phyloP scores from a whole-genome alignment of 1,140 invertebrate species.

The Platyura marginata region DNA sequence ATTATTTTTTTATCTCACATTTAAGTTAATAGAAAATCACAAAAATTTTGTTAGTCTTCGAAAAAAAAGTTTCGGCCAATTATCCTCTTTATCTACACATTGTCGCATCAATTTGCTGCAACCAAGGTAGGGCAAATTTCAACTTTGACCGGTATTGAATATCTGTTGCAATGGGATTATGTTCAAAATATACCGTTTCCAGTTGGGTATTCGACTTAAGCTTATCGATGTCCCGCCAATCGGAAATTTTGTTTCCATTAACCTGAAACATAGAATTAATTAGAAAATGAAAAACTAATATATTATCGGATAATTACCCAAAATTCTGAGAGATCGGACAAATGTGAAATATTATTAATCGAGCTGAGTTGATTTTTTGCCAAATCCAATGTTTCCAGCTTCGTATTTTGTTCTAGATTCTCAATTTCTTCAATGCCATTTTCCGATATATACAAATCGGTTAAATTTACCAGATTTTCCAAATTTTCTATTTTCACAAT shows the following conservation, averaged over 20 bases:
- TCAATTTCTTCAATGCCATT: conserved; percentile 74
- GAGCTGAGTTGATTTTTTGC: conserved; percentile 71
- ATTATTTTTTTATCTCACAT: neutral
- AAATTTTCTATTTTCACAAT: conserved; percentile 78
- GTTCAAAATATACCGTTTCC: conserved; percentile 81
- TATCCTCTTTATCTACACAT: conserved; percentile 41
- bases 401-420: conserved; percentile 45
- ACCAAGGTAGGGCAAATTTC: conserved; percentile 66
- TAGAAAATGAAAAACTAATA: neutral
- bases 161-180: conserved; percentile 76
- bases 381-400: conserved; percentile 74
- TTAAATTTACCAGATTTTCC: conserved; percentile 48
- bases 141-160: conserved; percentile 81
- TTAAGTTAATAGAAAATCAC: neutral
- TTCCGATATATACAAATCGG: conserved; percentile 85
- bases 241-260: conserved; percentile 77
- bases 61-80: neutral
- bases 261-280: conserved; percentile 38
- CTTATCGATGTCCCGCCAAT: conserved; percentile 70
- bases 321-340: conserved; percentile 69
- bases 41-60: neutral
- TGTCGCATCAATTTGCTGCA: conserved; percentile 91
- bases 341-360: conserved; percentile 61
- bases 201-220: conserved; percentile 57
- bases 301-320: conserved; percentile 52